Percentiles rank a stretch among this genome's conserved stretches.
phyloP scores from a whole-genome alignment of 2,888 invertebrate genomes.

The Lepidonotus clava region DNA sequence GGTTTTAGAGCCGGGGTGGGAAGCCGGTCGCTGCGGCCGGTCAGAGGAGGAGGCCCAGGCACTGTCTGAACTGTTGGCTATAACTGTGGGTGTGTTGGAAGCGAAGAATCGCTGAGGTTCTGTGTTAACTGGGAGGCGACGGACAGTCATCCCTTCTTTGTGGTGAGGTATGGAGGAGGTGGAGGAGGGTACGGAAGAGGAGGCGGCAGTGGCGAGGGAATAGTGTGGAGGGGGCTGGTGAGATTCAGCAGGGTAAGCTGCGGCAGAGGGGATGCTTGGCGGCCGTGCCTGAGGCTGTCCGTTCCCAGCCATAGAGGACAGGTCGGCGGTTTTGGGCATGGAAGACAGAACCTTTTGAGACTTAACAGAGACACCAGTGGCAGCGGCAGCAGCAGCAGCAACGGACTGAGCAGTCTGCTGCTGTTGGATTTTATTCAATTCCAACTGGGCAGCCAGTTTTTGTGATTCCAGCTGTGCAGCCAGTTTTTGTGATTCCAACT shows the following conservation, averaged over 20 bases:
- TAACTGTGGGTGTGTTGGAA: background rate
- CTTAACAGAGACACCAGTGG: slow-evolving; percentile 17
- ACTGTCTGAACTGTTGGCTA: background rate
- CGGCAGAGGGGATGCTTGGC: background rate
- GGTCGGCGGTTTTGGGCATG: background rate
- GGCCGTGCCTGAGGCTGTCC: slow-evolving; percentile 13
- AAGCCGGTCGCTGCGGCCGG: slow-evolving; percentile 21
- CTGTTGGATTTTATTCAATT: background rate
- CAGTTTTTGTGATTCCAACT: background rate
- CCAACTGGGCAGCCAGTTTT: background rate
- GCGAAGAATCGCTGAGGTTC: slow-evolving; percentile 47
- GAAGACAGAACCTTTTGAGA: slow-evolving; percentile 23
- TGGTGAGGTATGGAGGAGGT: background rate
- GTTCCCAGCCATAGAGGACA: background rate
- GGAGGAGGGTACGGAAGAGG: background rate
- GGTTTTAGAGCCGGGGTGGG: slow-evolving; percentile 13
- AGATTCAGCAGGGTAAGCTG: background rate
- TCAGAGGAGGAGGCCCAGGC: background rate
- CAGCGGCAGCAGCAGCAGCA: background rate
- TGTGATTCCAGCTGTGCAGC: background rate
- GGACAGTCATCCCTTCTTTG: background rate
- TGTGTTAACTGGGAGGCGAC: slow-evolving; percentile 27
- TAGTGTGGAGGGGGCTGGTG: no score
- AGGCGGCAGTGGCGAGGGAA: background rate
- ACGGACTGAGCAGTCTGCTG: background rate